Conservation (phyloP, 2,888 invertebrate genomes). For the Archips crataeganus region DNA sequence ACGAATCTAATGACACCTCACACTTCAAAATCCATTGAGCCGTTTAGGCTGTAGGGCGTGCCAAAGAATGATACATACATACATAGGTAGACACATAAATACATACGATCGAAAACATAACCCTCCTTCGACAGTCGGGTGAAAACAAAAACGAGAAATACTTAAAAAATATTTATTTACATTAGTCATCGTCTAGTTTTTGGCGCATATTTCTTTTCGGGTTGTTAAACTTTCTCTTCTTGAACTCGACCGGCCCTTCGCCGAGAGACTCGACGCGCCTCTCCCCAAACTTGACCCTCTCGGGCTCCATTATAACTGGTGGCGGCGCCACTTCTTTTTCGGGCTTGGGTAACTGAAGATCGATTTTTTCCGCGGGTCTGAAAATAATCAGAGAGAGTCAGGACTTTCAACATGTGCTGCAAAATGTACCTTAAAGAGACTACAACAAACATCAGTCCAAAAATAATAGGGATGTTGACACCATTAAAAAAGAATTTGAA, state of each 20-base stretch:
- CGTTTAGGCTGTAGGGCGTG: too few relatives aligned
- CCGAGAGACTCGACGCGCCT: conserved; percentile 85
- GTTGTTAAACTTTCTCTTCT: conserved; percentile 88
- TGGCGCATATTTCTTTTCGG: conserved; percentile 87
- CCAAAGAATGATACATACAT: too few relatives aligned
- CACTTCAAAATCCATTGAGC: too few relatives aligned
- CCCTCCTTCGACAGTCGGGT: too few relatives aligned
- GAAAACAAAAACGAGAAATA: conserved; percentile 32
- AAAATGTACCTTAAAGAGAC: too few relatives aligned
- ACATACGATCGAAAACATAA: too few relatives aligned
- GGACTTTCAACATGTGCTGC: not conserved
- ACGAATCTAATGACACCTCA: too few relatives aligned
- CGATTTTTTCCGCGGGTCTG: conserved; percentile 84
- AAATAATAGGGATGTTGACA: too few relatives aligned
- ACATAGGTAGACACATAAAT: too few relatives aligned
- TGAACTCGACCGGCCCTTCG: conserved; percentile 87
- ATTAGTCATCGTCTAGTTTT: conserved; percentile 87
- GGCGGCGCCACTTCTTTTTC: conserved; percentile 72
- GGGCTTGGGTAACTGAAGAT: conserved; percentile 89
- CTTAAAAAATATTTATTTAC: conserved; percentile 34
- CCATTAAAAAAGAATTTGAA: too few relatives aligned
- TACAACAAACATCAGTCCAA: not conserved
- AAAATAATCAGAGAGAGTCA: conserved; percentile 42
- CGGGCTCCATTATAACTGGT: conserved; percentile 78
- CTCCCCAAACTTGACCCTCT: conserved; percentile 85